Evolutionary conservation across 2,888 invertebrate genomes (phyloP).

Genomic region (Erpobdella octoculata): DNA sequence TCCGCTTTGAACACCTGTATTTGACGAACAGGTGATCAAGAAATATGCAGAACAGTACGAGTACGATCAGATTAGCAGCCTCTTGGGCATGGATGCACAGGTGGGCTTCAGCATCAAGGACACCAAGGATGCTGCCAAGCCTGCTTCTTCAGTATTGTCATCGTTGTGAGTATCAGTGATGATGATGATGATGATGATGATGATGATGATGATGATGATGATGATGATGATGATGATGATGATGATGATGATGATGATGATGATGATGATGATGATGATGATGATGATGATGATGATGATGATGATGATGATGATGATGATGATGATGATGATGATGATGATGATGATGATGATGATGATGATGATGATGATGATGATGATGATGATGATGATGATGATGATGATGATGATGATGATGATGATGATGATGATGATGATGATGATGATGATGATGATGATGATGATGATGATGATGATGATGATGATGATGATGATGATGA

Average conservation of each 20-base stretch:
- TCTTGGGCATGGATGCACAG: slow-evolving; percentile 80
- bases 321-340: slow-evolving; percentile 7
- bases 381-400: slow-evolving; percentile 9
- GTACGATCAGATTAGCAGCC: slow-evolving; percentile 86
- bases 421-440: slow-evolving; percentile 10
- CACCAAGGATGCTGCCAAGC: slow-evolving; percentile 33
- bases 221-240: slow-evolving; percentile 3
- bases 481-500: slow-evolving; percentile 10
- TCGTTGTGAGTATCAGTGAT: not conserved
- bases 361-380: slow-evolving; percentile 5
- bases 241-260: slow-evolving; percentile 13
- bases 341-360: slow-evolving; percentile 17
- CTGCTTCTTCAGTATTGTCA: not conserved
- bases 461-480: slow-evolving; percentile 5
- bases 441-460: slow-evolving; percentile 7
- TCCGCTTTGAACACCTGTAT: too few species aligned
- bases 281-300: slow-evolving; percentile 18
- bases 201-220: not conserved
- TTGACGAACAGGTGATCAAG: slow-evolving; percentile 63
- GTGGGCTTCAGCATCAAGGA: slow-evolving; percentile 39
- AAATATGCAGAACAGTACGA: slow-evolving; percentile 96
- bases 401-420: not conserved
- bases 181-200: slow-evolving; percentile 16
- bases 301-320: slow-evolving; percentile 9
- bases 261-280: slow-evolving; percentile 4